These are phyloP conservation scores for Erpetoichthys calabaricus DNA, from an alignment of 2,797 vertebrate species.

Conservation along the genomic window DNA sequence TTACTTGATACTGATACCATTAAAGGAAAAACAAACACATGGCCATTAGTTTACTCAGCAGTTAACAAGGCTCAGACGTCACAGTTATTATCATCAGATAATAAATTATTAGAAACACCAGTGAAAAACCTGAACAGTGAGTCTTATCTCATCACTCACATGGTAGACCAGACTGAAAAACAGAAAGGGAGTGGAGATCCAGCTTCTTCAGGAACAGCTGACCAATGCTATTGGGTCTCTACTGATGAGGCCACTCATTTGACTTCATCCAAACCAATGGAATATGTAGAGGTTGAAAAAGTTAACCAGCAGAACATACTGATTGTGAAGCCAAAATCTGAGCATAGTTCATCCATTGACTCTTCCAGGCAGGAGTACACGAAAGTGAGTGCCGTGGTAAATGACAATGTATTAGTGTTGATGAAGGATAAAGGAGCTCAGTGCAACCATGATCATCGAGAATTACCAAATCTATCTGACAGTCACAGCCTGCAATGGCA, in stretches of 20 bases:
- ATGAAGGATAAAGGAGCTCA: conserved; percentile 38
- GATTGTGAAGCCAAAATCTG: conserved; percentile 53
- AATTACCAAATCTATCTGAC: conserved; percentile 17
- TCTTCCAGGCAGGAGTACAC: conserved; percentile 54
- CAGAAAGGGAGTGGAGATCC: conserved; percentile 10
- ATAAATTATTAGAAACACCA: no score
- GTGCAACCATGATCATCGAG: conserved; percentile 25
- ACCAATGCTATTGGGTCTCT: conserved; percentile 6
- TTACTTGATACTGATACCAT: conserved; percentile 19
- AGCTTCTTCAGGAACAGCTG: conserved; percentile 18
- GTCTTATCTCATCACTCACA: neutral
- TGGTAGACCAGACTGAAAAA: conserved; percentile 15
- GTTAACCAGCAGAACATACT: conserved; percentile 52
- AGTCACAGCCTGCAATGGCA: conserved; percentile 22
- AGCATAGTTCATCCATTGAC: conserved; percentile 8
- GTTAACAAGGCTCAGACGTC: conserved; percentile 30
- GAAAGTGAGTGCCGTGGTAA: conserved; percentile 58
- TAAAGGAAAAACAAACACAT: conserved; percentile 45
- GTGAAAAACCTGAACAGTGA: neutral
- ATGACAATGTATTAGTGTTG: conserved; percentile 57
- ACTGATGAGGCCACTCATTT: conserved; percentile 22
- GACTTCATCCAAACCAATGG: conserved; percentile 31
- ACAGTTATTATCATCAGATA: neutral
- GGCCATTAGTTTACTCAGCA: conserved; percentile 49
- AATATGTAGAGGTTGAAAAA: conserved; percentile 78